Base-by-base conservation (phyloP, 2,888 invertebrate species). In the Nycteola revayana region DNA sequence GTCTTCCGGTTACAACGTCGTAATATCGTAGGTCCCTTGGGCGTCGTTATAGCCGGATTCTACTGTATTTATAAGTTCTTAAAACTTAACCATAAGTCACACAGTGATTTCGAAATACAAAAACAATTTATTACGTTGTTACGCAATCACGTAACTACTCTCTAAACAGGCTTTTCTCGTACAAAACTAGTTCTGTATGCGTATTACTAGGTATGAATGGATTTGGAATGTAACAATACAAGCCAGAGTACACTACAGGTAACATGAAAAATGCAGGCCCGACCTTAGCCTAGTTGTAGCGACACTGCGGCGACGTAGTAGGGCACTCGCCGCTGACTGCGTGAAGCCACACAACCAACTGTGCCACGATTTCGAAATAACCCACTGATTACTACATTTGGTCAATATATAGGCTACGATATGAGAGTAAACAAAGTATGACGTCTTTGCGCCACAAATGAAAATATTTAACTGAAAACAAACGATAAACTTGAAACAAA, bases 241-340 rank as follows among this genome's bases (percentile, higher is more conserved):
- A 14, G 14, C 34, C 28, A 28, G 32, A 33, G 43, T 40, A 36
- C 42, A n/a, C n/a, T 53, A 60, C 63, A 60, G 61, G 49, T 57
- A 46, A 50, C 51, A 54, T 75, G 69, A 75, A 83, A 83, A 82
- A 80, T 77, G 76, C 72, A 61, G 58, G 48, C 54, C 61, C 73
- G 82, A 77, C 85, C 85, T 86, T 85, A 82, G 78, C 84, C 82
- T 60, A 82, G 65, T 75, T 80, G 66, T 48, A 41, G 10, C 23
- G 29, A 11, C 34, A 33, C 34, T 33, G 26, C 22, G 40, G 41
- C 54, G 39, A 38, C 54, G 47, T 36, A 34, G 36, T 42, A 36
- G 45, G 41, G 41, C 55, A 58, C 48, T 48, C 37, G 36, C 18
- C 42, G 42, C 18, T 40, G 42, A 37, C 51, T 39, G 51, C 42